Conservation (phyloP, 2,113 vertebrate species). For the Motacilla tschutschensis region DNA sequence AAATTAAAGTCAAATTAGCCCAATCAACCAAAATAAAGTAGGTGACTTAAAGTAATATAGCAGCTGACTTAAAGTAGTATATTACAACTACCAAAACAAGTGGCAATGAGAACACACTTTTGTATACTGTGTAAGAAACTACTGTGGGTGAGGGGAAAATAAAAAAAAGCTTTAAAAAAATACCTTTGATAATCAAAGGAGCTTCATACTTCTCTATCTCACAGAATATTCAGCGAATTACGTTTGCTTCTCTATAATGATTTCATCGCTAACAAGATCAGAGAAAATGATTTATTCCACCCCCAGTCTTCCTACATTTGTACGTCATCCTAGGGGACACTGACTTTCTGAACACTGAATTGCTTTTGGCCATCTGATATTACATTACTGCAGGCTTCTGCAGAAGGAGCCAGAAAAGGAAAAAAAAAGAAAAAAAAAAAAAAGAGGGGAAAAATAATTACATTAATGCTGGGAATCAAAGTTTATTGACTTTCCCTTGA, state of each 20-base stretch:
- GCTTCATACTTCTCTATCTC: conserved; percentile 29
- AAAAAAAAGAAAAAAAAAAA: not conserved
- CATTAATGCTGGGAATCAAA: conserved; percentile 77
- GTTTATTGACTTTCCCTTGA: conserved; percentile 83
- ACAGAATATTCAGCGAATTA: conserved; percentile 53
- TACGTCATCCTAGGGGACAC: conserved; percentile 71
- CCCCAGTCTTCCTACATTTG: conserved; percentile 68
- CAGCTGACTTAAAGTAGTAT: not conserved
- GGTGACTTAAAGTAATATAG: not conserved
- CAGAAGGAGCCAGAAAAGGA: conserved; percentile 55
- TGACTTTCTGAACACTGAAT: conserved; percentile 67
- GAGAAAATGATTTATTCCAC: conserved; percentile 78
- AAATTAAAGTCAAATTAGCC: not conserved
- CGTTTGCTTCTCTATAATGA: conserved; percentile 63
- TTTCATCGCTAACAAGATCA: conserved; percentile 76
- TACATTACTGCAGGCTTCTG: conserved; percentile 69
- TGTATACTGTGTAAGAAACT: not conserved
- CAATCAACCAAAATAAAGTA: not conserved
- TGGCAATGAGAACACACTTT: not conserved
- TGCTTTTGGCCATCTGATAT: conserved; percentile 79
- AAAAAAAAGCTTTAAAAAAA: not conserved
- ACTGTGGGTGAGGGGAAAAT: not conserved
- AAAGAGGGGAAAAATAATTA: conserved; percentile 62
- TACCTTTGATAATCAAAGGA: conserved; percentile 32
- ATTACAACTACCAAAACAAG: not conserved